Base-by-base conservation (phyloP, 2,888 invertebrate species). In the Apamea anceps region DNA sequence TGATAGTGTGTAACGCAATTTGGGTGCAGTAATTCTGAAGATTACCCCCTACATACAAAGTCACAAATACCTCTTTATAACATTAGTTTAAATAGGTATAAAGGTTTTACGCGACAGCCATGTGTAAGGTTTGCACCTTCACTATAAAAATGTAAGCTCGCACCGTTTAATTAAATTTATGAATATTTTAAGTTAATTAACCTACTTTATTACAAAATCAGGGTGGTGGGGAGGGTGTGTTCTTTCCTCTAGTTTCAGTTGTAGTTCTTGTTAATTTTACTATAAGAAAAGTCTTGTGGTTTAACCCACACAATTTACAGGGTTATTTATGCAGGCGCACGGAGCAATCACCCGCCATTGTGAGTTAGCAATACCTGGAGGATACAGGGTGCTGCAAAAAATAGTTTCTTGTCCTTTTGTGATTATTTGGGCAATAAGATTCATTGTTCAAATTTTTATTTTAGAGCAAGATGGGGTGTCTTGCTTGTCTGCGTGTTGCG, bases 341-440 rank as follows among this genome's bases (percentile, higher is more conserved):
- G 91, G 93, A 93, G 95, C 95, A 95, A 95, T 95, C 95, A 95
- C 92, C 92, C 91, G 90, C 94, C 93, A 95, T 95, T 95, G 95
- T 95, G 78, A 21, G 90, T 88, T 90, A 90, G 89, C 91, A 90
- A 89, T 89, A 88, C 88, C 80, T 85, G 70, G 71, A 87, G 85
- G 80, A 81, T 77, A 81, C 82, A 80, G 67, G 42, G 25, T 76
- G 76, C 60, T 68, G 51, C 67, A 78, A 79, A 79, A 74, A 79
- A 81, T 79, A 68, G 54, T 37, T 74, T 70, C 71, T 84, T 77
- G 68, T 81, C 79, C 67, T 87, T 75, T 86, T 77, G 70, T 77
- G 74, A 75, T 45, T 42, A 78, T 63, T 70, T n/a, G 25, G 48
- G 48, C 32, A 65, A 48, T n/a, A 48, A n/a, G 67, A 76, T 80